Evolutionary conservation across 2,797 vertebrate species (phyloP).

Genomic region (Anguilla anguilla): DNA sequence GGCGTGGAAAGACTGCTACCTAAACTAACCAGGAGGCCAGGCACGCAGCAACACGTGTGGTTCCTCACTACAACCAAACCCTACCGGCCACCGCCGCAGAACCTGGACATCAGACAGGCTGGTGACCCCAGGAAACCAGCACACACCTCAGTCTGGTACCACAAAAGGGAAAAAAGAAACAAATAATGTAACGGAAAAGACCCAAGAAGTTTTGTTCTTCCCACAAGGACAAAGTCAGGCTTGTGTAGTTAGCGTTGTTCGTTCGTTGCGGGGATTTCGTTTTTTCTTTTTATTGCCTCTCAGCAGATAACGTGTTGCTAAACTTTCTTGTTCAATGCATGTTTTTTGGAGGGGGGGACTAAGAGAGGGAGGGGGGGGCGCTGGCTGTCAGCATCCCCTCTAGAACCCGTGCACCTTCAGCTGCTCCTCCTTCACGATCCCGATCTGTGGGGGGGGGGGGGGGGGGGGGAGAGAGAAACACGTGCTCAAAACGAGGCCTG

Average conservation of each 20-base stretch:
- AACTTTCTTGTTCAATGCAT: slow-evolving; percentile 29
- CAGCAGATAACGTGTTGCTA: slow-evolving; percentile 9
- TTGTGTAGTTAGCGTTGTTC: background rate
- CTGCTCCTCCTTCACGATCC: slow-evolving; percentile 83
- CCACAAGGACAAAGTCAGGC: background rate
- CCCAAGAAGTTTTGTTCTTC: background rate
- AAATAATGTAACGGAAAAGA: background rate
- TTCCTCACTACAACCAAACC: background rate
- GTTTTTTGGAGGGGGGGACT: slow-evolving; percentile 32
- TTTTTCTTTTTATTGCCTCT: background rate
- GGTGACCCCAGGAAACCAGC: background rate
- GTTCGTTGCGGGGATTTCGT: background rate
- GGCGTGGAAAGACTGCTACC: background rate
- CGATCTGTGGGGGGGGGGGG: slow-evolving; percentile 64
- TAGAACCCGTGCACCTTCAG: slow-evolving; percentile 83
- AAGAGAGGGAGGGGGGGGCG: background rate
- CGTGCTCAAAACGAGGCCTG: background rate
- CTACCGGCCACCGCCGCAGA: background rate
- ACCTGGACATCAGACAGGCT: background rate
- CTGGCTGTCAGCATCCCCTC: slow-evolving; percentile 41
- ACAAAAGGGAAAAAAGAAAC: background rate
- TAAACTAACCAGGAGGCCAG: background rate
- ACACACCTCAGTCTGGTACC: background rate
- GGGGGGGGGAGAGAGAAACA: slow-evolving; percentile 39
- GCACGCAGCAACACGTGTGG: background rate